A percentile compares a stretch with the other conserved stretches of the same genome.
Evolutionary conservation across 2,888 invertebrate species (phyloP).

Genomic region (Drosophila paramelanica): DNA sequence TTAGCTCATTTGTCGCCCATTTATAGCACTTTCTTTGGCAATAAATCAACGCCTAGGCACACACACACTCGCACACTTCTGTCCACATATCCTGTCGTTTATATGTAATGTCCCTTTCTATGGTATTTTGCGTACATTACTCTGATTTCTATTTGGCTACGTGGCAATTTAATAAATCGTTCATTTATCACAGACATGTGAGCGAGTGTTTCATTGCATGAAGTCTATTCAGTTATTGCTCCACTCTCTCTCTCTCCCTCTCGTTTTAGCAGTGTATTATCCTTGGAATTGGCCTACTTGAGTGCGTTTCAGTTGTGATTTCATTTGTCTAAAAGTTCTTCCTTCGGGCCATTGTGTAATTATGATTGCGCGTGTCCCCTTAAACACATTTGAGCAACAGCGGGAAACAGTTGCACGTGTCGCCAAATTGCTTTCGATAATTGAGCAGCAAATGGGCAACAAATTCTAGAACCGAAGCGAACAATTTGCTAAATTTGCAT

Average conservation of each 20-base stretch:
- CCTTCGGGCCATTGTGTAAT: slow-evolving; percentile 49
- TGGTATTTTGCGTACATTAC: slow-evolving; percentile 36
- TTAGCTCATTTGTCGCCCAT: slow-evolving; percentile 41
- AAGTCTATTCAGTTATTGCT: slow-evolving; percentile 9
- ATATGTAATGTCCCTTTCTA: slow-evolving; percentile 23
- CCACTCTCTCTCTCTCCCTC: background rate
- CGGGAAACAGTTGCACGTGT: slow-evolving; percentile 27
- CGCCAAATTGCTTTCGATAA: slow-evolving; percentile 2
- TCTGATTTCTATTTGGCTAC: slow-evolving; percentile 66
- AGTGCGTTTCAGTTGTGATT: slow-evolving; percentile 34
- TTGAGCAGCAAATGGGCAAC: slow-evolving; percentile 10
- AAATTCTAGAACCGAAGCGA: background rate
- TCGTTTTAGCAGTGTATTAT: background rate
- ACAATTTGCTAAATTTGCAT: background rate
- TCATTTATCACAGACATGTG: slow-evolving; percentile 72
- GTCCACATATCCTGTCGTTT: slow-evolving; percentile 19
- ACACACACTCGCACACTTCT: background rate
- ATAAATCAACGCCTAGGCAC: slow-evolving; percentile 45
- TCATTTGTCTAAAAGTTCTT: slow-evolving; percentile 21
- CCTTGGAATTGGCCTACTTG: slow-evolving; percentile 9
- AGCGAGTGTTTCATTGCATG: slow-evolving; percentile 22
- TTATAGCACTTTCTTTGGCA: slow-evolving; percentile 34
- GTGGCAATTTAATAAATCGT: slow-evolving; percentile 75
- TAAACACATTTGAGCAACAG: slow-evolving; percentile 15
- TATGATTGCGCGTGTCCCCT: slow-evolving; percentile 50